Percentiles rank a stretch among this genome's conserved stretches.
Evolutionary conservation across 2,797 vertebrate genomes (phyloP).

Genomic region (Neopelma chrysocephalum): DNA sequence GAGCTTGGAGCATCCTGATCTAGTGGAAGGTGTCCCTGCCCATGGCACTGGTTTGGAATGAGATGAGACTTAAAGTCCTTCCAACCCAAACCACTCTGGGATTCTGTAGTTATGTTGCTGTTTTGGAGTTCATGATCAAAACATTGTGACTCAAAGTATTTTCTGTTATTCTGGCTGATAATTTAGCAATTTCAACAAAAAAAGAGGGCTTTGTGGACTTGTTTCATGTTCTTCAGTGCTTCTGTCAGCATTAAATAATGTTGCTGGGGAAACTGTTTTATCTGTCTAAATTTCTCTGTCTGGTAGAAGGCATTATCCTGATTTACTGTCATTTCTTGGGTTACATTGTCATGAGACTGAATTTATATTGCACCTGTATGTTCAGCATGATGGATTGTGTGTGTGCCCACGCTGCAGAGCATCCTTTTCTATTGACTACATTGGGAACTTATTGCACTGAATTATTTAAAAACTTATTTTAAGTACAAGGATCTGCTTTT

Average conservation of each 20-base stretch:
- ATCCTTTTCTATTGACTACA: background rate
- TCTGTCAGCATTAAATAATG: background rate
- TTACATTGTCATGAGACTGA: background rate
- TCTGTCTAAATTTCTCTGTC: background rate
- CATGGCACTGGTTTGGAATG: background rate
- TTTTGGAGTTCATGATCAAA: background rate
- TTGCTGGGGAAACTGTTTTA: background rate
- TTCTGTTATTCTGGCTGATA: background rate
- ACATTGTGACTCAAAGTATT: background rate
- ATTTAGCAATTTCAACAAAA: background rate
- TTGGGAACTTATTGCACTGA: background rate
- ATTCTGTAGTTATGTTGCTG: background rate
- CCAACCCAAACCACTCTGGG: background rate
- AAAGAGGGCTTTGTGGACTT: background rate
- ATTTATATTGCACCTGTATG: background rate
- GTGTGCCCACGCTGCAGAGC: background rate
- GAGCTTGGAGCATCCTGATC: background rate
- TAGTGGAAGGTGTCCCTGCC: background rate
- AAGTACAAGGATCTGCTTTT: constrained; percentile 16
- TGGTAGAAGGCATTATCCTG: background rate
- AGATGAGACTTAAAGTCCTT: background rate
- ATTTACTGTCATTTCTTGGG: background rate
- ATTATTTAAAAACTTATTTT: background rate
- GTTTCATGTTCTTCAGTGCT: background rate
- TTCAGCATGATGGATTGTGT: background rate